Conservation (phyloP, 2,113 vertebrate genomes). For the Proterorhinus semilunaris region DNA sequence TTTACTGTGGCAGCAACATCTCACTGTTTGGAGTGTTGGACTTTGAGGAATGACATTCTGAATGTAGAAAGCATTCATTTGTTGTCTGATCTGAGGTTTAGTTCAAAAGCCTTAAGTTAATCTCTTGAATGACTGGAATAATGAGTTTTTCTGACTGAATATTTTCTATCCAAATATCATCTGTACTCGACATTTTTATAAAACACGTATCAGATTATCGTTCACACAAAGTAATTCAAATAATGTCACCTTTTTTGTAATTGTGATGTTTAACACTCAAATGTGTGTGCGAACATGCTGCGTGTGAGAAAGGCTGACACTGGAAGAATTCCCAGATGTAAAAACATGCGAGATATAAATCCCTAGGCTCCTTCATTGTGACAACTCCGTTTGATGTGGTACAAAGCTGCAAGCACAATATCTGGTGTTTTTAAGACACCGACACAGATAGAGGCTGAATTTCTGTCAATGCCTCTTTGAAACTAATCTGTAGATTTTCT, state of each 20-base stretch:
- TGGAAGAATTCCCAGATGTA: slow-evolving; percentile 12
- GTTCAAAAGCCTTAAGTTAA: neutral
- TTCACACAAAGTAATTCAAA: neutral
- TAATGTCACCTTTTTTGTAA: neutral
- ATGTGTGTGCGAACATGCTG: slow-evolving; percentile 1
- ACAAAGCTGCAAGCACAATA: neutral
- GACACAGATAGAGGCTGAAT: neutral
- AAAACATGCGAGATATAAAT: slow-evolving; percentile 27
- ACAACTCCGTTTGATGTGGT: slow-evolving; percentile 24
- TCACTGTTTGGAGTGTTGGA: too few species aligned
- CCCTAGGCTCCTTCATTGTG: slow-evolving; percentile 12
- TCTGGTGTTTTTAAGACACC: slow-evolving; percentile 17
- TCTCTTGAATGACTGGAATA: neutral
- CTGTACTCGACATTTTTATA: neutral
- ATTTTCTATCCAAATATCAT: neutral
- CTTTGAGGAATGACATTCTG: too few species aligned
- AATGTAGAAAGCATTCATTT: too few species aligned
- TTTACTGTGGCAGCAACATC: too few species aligned
- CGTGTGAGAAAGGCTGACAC: slow-evolving; percentile 6
- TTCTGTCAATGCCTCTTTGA: slow-evolving; percentile 9
- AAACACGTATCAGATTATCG: neutral
- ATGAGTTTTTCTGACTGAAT: too few species aligned
- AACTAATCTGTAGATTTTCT: slow-evolving; percentile 20
- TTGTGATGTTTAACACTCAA: neutral
- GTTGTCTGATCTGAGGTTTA: too few species aligned